These are phyloP conservation scores for Drosophila subobscura DNA, from an alignment of 1,140 invertebrate species.

Conservation along the genomic window DNA sequence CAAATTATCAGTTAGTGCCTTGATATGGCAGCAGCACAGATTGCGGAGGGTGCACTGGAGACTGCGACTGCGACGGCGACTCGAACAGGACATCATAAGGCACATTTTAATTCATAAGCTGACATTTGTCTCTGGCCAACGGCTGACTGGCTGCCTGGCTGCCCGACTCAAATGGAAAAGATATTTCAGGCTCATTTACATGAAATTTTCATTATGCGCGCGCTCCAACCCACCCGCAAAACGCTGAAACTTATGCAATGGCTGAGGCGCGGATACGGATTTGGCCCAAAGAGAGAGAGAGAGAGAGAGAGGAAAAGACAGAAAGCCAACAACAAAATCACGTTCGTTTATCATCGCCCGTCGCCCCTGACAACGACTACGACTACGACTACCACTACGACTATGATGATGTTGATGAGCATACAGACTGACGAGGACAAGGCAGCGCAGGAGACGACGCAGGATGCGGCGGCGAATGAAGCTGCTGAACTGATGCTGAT, in stretches of 20 bases:
- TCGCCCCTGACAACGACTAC: conserved; percentile 63
- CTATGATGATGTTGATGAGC: conserved; percentile 79
- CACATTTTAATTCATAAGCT: conserved; percentile 83
- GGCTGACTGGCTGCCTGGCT: conserved; percentile 43
- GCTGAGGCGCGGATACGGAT: conserved; percentile 44
- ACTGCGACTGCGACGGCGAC: conserved; percentile 6
- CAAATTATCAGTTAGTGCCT: conserved; percentile 25
- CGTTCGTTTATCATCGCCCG: conserved; percentile 78
- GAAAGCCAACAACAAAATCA: conserved; percentile 77
- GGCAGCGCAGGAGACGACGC: conserved; percentile 6
- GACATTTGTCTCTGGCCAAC: conserved; percentile 75
- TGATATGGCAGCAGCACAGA: conserved; percentile 38
- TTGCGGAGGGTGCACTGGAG: conserved; percentile 44
- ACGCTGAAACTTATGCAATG: conserved; percentile 70
- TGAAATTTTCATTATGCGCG: conserved; percentile 82
- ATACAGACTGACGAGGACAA: conserved; percentile 44
- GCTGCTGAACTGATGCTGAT: conserved; percentile 11
- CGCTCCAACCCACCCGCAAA: conserved; percentile 35
- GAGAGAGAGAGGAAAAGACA: conserved; percentile 8
- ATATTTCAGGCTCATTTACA: conserved; percentile 83
- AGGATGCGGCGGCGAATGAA: conserved; percentile 34
- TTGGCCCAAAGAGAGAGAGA: conserved; percentile 39
- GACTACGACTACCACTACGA: conserved; percentile 61
- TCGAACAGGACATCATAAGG: conserved; percentile 70
- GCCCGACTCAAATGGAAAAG: conserved; percentile 74